These are phyloP conservation scores for Metalampra italica DNA, from an alignment of 2,888 invertebrate species.

Conservation along the genomic window DNA sequence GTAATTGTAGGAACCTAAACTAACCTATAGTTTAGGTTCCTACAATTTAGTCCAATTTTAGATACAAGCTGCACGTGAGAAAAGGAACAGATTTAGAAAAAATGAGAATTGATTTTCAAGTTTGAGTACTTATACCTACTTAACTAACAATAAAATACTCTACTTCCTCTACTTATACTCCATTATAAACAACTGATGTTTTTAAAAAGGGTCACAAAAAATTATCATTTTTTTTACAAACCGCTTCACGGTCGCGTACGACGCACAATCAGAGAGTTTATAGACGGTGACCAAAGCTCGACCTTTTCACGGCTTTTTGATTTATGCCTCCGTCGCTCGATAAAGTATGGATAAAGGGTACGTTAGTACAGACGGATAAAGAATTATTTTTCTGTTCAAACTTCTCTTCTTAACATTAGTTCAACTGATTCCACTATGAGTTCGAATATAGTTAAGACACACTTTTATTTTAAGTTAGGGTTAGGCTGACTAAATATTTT, in stretches of 20 bases:
- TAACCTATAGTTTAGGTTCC: too few relatives aligned
- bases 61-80: too few relatives aligned
- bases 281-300: constrained; percentile 30
- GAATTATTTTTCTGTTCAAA: constrained; percentile 22
- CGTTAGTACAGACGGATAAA: constrained; percentile 48
- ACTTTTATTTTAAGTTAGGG: neutral
- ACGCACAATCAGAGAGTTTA: constrained; percentile 29
- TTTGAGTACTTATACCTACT: too few relatives aligned
- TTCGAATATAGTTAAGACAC: neutral
- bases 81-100: too few relatives aligned
- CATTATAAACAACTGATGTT: too few relatives aligned
- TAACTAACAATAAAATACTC: too few relatives aligned
- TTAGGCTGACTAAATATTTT: too few relatives aligned
- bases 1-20: too few relatives aligned
- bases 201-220: too few relatives aligned
- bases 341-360: constrained; percentile 49
- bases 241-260: constrained; percentile 14
- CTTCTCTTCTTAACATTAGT: constrained; percentile 13
- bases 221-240: neutral
- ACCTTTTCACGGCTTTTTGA: constrained; percentile 68
- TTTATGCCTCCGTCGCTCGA: constrained; percentile 59
- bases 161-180: too few relatives aligned
- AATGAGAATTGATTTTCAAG: too few relatives aligned
- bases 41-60: too few relatives aligned
- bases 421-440: neutral